Conservation (phyloP, 2,888 invertebrate species). For the Tenodera sinensis region DNA sequence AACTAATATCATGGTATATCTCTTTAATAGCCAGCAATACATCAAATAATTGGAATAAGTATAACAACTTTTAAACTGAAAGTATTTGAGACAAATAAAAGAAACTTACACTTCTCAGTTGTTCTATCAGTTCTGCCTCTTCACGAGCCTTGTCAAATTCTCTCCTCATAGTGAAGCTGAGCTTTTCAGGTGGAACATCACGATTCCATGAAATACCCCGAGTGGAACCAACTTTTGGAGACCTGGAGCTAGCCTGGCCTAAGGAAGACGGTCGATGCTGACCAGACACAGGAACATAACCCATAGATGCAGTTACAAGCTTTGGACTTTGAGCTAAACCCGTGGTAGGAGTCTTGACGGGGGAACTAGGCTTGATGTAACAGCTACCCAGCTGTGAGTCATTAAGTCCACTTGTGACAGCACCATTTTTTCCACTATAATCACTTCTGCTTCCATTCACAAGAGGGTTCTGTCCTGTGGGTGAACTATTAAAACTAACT, state of each 20-base stretch:
- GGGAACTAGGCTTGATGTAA: constrained; percentile 65
- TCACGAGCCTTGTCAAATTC: constrained; percentile 89
- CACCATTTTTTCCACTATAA: constrained; percentile 30
- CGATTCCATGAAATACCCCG: constrained; percentile 57
- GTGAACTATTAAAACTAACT: constrained; percentile 35
- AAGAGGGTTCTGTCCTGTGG: constrained; percentile 22
- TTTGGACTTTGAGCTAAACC: constrained; percentile 46
- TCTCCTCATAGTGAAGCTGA: constrained; percentile 87
- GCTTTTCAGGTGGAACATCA: constrained; percentile 66
- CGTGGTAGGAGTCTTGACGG: constrained; percentile 56
- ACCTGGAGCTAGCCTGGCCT: constrained; percentile 14
- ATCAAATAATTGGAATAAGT: not conserved
- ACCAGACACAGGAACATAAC: constrained; percentile 42
- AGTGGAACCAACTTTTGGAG: constrained; percentile 28
- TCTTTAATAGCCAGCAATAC: too few species aligned
- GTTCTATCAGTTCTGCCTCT: constrained; percentile 79
- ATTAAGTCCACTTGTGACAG: constrained; percentile 19
- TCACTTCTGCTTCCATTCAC: constrained; percentile 42
- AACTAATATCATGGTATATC: too few species aligned
- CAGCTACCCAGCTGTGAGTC: constrained; percentile 39
- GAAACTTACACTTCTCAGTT: constrained; percentile 70
- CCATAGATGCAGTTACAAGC: constrained; percentile 55
- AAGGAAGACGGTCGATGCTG: constrained; percentile 14
- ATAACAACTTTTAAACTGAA: not conserved
- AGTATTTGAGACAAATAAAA: not conserved